Conservation (phyloP, 2,888 invertebrate genomes). For the Emmelina monodactyla region DNA sequence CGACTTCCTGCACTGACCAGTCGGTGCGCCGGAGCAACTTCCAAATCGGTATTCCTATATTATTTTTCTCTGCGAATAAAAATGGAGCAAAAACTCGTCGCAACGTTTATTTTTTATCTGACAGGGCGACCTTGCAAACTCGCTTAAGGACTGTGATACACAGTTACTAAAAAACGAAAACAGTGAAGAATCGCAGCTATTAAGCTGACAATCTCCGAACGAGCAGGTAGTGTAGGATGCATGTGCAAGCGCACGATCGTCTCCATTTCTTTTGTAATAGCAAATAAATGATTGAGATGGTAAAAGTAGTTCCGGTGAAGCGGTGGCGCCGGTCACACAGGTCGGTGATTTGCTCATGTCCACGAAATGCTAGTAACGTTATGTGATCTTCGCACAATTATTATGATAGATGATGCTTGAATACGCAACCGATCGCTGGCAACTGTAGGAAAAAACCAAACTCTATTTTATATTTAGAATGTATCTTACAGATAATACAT, state of each 20-base stretch:
- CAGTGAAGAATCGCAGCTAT: constrained; percentile 45
- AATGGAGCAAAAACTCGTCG: constrained; percentile 57
- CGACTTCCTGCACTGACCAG: constrained; percentile 60
- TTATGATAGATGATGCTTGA: background rate
- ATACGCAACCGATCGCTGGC: background rate
- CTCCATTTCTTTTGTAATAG: constrained; percentile 1
- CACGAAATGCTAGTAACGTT: background rate
- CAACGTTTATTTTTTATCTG: constrained; percentile 46
- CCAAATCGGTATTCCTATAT: constrained; percentile 60
- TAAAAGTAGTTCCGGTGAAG: background rate
- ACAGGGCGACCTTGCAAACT: constrained; percentile 58
- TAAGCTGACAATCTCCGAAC: constrained; percentile 11
- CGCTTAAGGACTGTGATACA: constrained; percentile 53
- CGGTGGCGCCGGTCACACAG: background rate
- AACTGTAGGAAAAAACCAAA: no score
- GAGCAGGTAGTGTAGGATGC: constrained; percentile 5
- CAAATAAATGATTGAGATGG: background rate
- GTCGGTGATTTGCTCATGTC: constrained; percentile 1
- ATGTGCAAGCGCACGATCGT: background rate
- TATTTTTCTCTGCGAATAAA: constrained; percentile 54
- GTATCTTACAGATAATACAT: no score
- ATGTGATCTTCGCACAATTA: background rate
- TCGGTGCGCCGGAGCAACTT: constrained; percentile 38
- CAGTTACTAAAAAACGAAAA: constrained; percentile 51
- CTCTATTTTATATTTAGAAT: no score